These are phyloP conservation scores for Carcina quercana DNA, from an alignment of 2,888 invertebrate species.

Conservation along the genomic window DNA sequence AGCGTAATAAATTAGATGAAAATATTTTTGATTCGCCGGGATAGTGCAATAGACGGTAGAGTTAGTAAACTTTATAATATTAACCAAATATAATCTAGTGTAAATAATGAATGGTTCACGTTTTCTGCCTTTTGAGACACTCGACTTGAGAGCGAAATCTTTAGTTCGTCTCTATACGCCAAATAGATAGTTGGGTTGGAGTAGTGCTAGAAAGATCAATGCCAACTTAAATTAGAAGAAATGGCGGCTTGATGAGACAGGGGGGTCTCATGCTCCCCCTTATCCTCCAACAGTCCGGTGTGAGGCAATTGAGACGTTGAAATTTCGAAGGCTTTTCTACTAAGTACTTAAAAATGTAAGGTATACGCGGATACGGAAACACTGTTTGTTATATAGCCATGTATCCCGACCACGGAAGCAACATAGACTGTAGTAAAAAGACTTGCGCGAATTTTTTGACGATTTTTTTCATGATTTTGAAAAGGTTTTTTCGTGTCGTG, in stretches of 20 bases:
- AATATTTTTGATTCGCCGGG: slow-evolving; percentile 63
- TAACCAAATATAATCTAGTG: slow-evolving; percentile 43
- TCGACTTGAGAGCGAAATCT: slow-evolving; percentile 1
- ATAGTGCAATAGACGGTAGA: slow-evolving; percentile 69
- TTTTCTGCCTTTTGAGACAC: slow-evolving; percentile 29
- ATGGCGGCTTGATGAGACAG: too few species aligned
- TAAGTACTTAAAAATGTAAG: slow-evolving; percentile 15
- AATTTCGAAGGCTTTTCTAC: slow-evolving; percentile 19
- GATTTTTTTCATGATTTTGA: slow-evolving; percentile 59
- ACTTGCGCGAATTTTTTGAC: slow-evolving; percentile 68
- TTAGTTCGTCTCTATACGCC: background rate
- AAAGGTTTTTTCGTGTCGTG: slow-evolving; percentile 61
- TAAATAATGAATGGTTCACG: slow-evolving; percentile 37
- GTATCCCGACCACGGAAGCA: slow-evolving; percentile 65
- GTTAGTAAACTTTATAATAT: slow-evolving; percentile 36
- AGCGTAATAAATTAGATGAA: slow-evolving; percentile 40
- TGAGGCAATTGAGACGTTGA: slow-evolving; percentile 4
- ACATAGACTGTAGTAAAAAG: slow-evolving; percentile 67
- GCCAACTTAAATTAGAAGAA: too few species aligned
- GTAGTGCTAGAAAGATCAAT: background rate
- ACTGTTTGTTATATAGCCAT: slow-evolving; percentile 25
- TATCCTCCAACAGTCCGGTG: too few species aligned
- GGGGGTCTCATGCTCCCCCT: too few species aligned
- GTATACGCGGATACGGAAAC: slow-evolving; percentile 6
- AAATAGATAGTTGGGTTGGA: background rate